Conservation (phyloP, 92 coral and sea anemone genomes). For the Palythoa grandiflora region DNA sequence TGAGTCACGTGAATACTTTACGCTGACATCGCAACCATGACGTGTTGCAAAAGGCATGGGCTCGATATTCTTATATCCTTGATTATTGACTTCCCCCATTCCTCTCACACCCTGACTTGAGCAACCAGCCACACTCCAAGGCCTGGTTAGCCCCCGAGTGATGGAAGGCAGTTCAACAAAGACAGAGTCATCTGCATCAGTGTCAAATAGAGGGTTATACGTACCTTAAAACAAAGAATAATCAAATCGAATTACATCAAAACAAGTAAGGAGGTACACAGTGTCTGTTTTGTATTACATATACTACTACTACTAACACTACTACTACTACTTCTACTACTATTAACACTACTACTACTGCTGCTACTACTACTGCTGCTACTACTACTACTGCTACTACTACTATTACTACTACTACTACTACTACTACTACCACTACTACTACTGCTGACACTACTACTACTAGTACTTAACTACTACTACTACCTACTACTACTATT, state of each 20-base stretch:
- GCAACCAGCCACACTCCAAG: conserved; percentile 42
- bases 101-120: background rate
- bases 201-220: background rate
- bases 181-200: conserved; percentile 27
- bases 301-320: too few relatives aligned
- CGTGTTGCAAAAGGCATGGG: conserved; percentile 13
- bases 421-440: too few relatives aligned
- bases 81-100: background rate
- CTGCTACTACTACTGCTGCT: too few relatives aligned
- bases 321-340: too few relatives aligned
- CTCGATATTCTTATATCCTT: conserved; percentile 18
- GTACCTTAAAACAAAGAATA: conserved; percentile 8
- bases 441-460: too few relatives aligned
- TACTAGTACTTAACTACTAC: too few relatives aligned
- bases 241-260: background rate
- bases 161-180: conserved; percentile 26
- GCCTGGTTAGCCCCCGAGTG: conserved; percentile 8
- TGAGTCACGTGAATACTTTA: background rate
- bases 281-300: background rate
- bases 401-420: too few relatives aligned
- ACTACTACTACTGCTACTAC: too few relatives aligned
- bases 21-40: conserved; percentile 16
- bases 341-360: too few relatives aligned
- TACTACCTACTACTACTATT: too few relatives aligned
- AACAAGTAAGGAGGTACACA: background rate